Evolutionary conservation across 2,888 invertebrate genomes (phyloP).

Genomic region (Agrilus mali): DNA sequence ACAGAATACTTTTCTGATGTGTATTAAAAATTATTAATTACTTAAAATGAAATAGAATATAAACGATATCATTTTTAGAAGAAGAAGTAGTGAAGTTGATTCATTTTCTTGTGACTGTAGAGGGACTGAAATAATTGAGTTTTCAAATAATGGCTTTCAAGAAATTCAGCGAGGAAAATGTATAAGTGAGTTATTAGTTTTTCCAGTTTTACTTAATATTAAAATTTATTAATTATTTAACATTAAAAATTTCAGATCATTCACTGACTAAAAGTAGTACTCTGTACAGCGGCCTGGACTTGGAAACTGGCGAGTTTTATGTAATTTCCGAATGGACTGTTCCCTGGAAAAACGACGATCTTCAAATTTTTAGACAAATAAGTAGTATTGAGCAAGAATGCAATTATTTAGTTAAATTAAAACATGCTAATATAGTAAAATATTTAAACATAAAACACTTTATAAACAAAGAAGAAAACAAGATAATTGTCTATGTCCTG

Average conservation of each 20-base stretch:
- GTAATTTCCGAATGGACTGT: slow-evolving; percentile 68
- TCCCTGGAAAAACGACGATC: slow-evolving; percentile 32
- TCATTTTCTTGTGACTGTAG: slow-evolving; percentile 41
- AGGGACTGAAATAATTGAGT: slow-evolving; percentile 41
- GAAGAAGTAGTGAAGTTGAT: slow-evolving; percentile 25
- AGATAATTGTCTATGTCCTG: slow-evolving; percentile 51
- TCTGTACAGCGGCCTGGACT: slow-evolving; percentile 65
- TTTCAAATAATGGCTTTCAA: slow-evolving; percentile 41
- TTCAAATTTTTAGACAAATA: slow-evolving; percentile 42
- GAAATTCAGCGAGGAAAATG: slow-evolving; percentile 65
- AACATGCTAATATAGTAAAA: slow-evolving; percentile 59
- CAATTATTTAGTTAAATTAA: slow-evolving; percentile 52
- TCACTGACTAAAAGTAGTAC: slow-evolving; percentile 54
- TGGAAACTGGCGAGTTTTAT: slow-evolving; percentile 55
- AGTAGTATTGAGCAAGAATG: slow-evolving; percentile 67
- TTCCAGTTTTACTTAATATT: neutral
- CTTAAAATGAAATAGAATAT: slow-evolving; percentile 9
- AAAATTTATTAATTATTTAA: neutral
- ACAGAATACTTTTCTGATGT: too few species aligned
- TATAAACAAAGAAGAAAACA: slow-evolving; percentile 43
- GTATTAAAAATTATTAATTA: too few species aligned
- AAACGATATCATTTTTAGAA: slow-evolving; percentile 11
- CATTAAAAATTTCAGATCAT: slow-evolving; percentile 42
- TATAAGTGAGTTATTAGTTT: slow-evolving; percentile 42
- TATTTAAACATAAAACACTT: slow-evolving; percentile 59